Conservation (phyloP, 1,140 invertebrate genomes). For the Leptopilina clavipes region DNA sequence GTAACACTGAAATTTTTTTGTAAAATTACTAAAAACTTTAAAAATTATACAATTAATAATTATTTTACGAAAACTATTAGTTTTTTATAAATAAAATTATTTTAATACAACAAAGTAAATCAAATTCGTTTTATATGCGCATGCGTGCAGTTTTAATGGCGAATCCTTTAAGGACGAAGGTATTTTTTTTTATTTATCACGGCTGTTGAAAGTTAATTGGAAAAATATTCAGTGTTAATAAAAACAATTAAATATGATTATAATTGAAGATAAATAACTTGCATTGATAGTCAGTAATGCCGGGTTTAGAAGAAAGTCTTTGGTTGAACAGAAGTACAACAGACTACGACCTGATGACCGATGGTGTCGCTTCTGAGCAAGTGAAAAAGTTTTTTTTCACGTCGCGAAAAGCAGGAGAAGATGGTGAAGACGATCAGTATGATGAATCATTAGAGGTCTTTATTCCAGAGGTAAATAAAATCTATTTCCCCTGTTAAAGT, state of each 20-base stretch:
- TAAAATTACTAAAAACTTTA: no score
- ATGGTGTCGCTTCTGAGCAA: slow-evolving; percentile 81
- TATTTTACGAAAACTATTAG: no score
- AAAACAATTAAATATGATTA: slow-evolving; percentile 39
- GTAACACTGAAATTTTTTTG: no score
- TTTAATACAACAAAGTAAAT: no score
- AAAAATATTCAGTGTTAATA: not conserved
- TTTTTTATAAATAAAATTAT: no score
- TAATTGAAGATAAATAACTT: slow-evolving; percentile 41
- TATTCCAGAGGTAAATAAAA: slow-evolving; percentile 81
- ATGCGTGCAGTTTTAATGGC: not conserved
- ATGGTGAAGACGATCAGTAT: slow-evolving; percentile 72
- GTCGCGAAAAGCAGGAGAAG: slow-evolving; percentile 76
- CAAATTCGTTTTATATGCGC: not conserved
- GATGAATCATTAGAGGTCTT: slow-evolving; percentile 84
- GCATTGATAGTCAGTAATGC: slow-evolving; percentile 49
- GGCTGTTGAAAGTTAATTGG: not conserved
- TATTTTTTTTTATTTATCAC: not conserved
- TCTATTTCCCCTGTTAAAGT: not conserved
- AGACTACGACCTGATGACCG: slow-evolving; percentile 79
- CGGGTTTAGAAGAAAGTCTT: slow-evolving; percentile 53
- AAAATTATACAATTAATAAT: no score
- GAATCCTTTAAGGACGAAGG: not conserved
- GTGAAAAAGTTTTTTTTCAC: slow-evolving; percentile 88
- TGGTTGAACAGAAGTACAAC: slow-evolving; percentile 50